Evolutionary conservation across 2,797 vertebrate genomes (phyloP).

Genomic region (Vireo griseus): DNA sequence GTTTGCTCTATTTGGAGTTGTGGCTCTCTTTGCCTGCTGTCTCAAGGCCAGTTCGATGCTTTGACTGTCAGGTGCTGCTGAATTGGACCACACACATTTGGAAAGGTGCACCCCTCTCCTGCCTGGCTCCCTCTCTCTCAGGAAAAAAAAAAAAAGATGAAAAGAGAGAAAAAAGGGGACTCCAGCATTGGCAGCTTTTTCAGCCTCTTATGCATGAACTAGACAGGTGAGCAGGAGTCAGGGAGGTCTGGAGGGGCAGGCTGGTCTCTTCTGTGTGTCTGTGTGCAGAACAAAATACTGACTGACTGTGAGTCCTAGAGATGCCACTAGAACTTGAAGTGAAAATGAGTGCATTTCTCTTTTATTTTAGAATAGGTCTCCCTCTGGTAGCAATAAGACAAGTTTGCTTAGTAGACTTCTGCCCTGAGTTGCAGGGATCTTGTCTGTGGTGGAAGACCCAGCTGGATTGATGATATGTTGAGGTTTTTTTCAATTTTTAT

Average conservation of each 20-base stretch:
- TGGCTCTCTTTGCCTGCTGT: background rate
- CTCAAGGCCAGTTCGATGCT: background rate
- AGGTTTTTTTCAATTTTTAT: background rate
- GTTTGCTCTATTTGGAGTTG: background rate
- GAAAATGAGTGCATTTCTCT: fast-evolving
- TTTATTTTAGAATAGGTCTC: background rate
- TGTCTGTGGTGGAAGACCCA: background rate
- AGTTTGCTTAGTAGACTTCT: background rate
- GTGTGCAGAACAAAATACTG: background rate
- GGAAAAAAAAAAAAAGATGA: too few species aligned
- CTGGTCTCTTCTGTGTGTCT: background rate
- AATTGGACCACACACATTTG: fast-evolving
- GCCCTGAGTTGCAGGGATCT: background rate
- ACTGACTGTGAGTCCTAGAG: background rate
- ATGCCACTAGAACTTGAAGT: background rate
- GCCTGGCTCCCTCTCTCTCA: background rate
- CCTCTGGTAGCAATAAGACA: background rate
- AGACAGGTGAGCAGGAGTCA: background rate
- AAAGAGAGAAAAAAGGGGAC: fast-evolving
- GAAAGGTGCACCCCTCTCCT: background rate
- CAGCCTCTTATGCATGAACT: background rate
- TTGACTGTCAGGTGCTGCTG: background rate
- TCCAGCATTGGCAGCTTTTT: background rate
- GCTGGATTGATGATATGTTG: background rate
- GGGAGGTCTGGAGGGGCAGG: background rate